These are phyloP conservation scores for Thripadectes ignobilis DNA, from an alignment of 2,797 vertebrate species.

Conservation along the genomic window DNA sequence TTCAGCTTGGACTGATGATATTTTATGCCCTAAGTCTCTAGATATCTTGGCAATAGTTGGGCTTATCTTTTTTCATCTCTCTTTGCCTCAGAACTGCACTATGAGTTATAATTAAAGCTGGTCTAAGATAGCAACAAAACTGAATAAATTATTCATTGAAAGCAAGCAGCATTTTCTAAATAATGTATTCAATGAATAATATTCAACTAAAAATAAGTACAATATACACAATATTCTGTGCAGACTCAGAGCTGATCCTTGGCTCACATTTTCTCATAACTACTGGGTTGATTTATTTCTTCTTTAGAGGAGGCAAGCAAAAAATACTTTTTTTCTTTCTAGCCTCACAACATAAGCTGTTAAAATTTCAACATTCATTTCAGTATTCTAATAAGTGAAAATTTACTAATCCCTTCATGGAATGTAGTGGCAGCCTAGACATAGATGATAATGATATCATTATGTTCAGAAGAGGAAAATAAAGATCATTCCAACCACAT, in stretches of 20 bases:
- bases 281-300: neutral
- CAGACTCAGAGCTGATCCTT: neutral
- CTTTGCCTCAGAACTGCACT: neutral
- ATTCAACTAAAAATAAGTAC: constrained; percentile 1
- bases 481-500: neutral
- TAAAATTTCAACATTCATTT: neutral
- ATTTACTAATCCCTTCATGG: neutral
- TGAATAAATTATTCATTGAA: constrained; percentile 44
- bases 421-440: neutral
- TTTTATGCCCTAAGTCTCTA: neutral
- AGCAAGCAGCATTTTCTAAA: constrained; percentile 26
- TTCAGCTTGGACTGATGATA: neutral
- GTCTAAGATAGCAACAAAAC: constrained; percentile 21
- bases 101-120: constrained; percentile 26
- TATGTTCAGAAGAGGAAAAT: neutral
- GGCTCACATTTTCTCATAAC: neutral
- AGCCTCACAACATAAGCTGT: neutral
- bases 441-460: neutral
- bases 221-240: neutral
- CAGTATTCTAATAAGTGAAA: neutral
- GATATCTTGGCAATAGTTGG: neutral
- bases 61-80: constrained; percentile 10
- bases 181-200: neutral
- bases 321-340: neutral
- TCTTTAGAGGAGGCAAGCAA: neutral